Conservation (phyloP, 2,888 invertebrate species). For the Microctonus brassicae region DNA sequence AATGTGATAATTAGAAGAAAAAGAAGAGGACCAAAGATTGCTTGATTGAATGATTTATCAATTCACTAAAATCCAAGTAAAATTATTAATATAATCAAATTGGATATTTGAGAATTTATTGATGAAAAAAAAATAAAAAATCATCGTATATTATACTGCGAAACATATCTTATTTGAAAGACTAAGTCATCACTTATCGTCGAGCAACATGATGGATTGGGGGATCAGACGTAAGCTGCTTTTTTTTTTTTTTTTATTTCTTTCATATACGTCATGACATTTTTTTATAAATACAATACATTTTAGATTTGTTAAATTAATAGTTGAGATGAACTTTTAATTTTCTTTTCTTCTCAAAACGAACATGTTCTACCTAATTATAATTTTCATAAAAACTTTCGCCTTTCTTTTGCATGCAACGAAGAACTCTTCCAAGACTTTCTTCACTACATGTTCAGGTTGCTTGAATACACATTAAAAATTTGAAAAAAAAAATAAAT, state of each 20-base stretch:
- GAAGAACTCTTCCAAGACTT: too few species aligned
- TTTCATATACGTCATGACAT: conserved; percentile 21
- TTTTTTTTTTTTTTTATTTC: too few species aligned
- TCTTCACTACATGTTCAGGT: too few species aligned
- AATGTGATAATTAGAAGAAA: neutral
- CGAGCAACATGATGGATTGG: conserved; percentile 79
- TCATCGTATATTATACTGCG: neutral
- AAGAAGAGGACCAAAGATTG: neutral
- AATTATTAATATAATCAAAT: neutral
- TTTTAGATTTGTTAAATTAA: neutral
- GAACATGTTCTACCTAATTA: too few species aligned
- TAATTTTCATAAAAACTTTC: too few species aligned
- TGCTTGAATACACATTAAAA: too few species aligned
- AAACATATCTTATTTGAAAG: conserved; percentile 18
- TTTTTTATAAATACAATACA: neutral
- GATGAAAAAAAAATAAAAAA: neutral
- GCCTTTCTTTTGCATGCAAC: too few species aligned
- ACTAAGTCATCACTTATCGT: conserved; percentile 31
- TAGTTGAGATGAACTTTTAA: neutral
- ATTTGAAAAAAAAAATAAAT: too few species aligned
- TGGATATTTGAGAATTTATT: neutral
- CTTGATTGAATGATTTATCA: too few species aligned
- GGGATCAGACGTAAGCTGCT: conserved; percentile 79
- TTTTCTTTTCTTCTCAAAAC: neutral
- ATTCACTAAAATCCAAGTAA: neutral